A percentile compares a stretch with the other conserved stretches of the same genome.
These are phyloP conservation scores for Chamaea fasciata DNA, from an alignment of 2,113 vertebrate species.

Conservation along the genomic window DNA sequence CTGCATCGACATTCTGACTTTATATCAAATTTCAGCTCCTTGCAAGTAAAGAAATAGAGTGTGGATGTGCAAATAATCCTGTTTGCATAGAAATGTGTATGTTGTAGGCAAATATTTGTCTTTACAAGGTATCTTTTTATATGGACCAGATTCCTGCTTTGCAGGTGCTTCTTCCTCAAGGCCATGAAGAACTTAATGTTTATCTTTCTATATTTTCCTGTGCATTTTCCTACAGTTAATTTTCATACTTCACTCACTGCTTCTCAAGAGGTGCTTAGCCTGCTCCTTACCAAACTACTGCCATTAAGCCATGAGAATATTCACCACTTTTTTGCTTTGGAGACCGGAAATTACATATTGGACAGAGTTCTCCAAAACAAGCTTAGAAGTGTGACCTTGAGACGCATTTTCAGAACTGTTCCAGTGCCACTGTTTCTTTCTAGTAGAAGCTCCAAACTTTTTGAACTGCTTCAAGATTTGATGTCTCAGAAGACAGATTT, in stretches of 20 bases:
- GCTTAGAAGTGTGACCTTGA: background rate
- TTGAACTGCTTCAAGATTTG: background rate
- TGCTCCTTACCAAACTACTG: background rate
- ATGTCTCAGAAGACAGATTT: background rate
- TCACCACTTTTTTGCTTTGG: background rate
- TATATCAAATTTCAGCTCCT: conserved; percentile 37
- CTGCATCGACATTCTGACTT: background rate
- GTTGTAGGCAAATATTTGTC: conserved; percentile 20
- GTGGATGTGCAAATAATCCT: background rate
- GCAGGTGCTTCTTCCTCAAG: background rate
- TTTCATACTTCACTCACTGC: background rate
- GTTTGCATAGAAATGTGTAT: background rate
- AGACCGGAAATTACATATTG: background rate
- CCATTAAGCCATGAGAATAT: background rate
- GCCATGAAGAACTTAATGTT: background rate
- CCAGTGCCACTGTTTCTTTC: background rate
- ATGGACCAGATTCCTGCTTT: conserved; percentile 1
- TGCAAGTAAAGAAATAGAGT: background rate
- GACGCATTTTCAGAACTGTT: background rate
- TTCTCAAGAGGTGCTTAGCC: background rate
- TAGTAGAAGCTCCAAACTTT: background rate
- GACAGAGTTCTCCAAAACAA: background rate
- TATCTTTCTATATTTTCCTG: background rate
- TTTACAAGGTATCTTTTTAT: background rate
- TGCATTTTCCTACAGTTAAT: background rate